phyloP scores from a whole-genome alignment of 2,888 invertebrate species.

The Gnatocerus cornutus region DNA sequence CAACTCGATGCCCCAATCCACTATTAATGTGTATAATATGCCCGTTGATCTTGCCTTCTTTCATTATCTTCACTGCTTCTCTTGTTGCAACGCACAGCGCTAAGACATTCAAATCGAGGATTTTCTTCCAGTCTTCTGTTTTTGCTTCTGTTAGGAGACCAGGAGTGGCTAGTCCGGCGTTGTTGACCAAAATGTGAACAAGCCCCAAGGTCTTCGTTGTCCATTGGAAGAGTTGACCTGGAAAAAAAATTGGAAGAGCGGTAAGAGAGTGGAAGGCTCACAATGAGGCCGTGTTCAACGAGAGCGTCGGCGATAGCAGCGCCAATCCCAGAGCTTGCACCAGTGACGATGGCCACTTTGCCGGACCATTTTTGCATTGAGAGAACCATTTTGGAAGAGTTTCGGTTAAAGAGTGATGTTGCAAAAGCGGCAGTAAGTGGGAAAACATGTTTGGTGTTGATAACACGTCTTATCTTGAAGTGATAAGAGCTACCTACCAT shows the following conservation, averaged over 20 bases:
- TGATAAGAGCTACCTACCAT: too few relatives aligned
- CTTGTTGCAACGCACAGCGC: constrained; percentile 58
- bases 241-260: neutral
- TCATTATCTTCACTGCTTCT: constrained; percentile 58
- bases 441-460: too few relatives aligned
- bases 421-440: too few relatives aligned
- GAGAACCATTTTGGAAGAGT: constrained; percentile 1
- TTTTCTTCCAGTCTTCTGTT: constrained; percentile 56
- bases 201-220: constrained; percentile 55
- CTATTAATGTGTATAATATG: constrained; percentile 59
- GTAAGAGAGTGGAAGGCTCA: neutral
- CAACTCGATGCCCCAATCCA: constrained; percentile 54
- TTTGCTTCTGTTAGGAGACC: constrained; percentile 51
- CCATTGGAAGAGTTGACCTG: constrained; percentile 59
- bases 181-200: constrained; percentile 58
- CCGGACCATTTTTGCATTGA: constrained; percentile 8
- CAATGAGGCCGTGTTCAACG: neutral
- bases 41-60: constrained; percentile 53
- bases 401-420: too few relatives aligned
- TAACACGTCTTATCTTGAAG: too few relatives aligned
- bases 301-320: constrained; percentile 8
- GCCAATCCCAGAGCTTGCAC: constrained; percentile 13
- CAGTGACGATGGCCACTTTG: constrained; percentile 10
- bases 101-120: constrained; percentile 58
- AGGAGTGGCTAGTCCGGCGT: constrained; percentile 55